Conservation (phyloP, 2,113 vertebrate genomes). For the Irena cyanogastra region DNA sequence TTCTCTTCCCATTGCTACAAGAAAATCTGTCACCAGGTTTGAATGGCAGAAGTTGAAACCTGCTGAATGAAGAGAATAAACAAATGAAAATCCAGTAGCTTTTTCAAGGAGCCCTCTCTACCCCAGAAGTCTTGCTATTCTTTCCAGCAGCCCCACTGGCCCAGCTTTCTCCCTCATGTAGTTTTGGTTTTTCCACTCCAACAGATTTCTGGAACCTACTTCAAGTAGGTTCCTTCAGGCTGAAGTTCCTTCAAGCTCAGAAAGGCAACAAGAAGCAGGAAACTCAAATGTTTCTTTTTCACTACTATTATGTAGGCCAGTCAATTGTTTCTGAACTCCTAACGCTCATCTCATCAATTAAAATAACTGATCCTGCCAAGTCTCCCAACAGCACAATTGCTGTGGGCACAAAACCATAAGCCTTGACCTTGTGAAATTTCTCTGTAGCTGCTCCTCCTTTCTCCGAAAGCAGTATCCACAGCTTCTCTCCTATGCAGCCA, state of each 20-base stretch:
- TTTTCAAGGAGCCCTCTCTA: background rate
- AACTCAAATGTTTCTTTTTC: background rate
- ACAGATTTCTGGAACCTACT: background rate
- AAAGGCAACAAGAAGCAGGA: background rate
- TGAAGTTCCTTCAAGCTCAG: background rate
- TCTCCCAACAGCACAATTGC: background rate
- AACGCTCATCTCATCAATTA: background rate
- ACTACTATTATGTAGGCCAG: background rate
- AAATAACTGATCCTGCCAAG: background rate
- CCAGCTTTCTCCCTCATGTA: background rate
- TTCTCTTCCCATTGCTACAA: background rate
- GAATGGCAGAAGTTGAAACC: background rate
- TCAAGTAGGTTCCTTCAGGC: background rate
- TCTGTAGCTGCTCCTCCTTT: background rate
- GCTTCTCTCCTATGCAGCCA: background rate
- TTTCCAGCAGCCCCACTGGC: background rate
- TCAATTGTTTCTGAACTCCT: background rate
- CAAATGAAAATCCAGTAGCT: background rate
- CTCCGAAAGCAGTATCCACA: background rate
- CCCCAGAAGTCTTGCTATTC: background rate
- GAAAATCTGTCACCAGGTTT: background rate
- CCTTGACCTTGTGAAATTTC: background rate
- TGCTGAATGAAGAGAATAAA: background rate
- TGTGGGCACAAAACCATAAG: rapidly evolving
- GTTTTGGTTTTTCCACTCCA: background rate